Evolutionary conservation across 2,888 invertebrate species (phyloP), one percentile per base, ranked within the genome.

Genomic region (Philereme transversata): DNA sequence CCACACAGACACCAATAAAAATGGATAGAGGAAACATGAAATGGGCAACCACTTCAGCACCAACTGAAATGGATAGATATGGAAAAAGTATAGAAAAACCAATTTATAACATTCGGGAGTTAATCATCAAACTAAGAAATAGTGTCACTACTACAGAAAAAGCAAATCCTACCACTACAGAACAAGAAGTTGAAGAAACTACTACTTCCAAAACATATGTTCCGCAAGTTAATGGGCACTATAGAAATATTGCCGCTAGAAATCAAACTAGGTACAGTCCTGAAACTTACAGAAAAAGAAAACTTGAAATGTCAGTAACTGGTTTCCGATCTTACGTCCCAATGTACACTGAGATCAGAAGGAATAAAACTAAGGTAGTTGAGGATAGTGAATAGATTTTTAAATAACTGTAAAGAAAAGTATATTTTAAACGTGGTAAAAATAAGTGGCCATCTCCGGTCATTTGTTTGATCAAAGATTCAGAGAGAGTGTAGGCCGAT

Each of bases 201-300:
- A 77, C 78, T 5, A 77, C 75, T 43, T 65, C 68, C 35, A 76
- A 77, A 62, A 87, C 84, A 0, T 88, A 87, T 53, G 86, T 88
- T 22, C 90, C 89, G 4, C 89, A 86, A 73, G 84, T 87, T 51
- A 92, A 91, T 64, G 89, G 91, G 8, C 92, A 91, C 69, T 88
- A 89, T 50, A 81, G 90, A 73, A 87, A 79, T 64, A 72, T 83
- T 9, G 4, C 53, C n/a, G 51, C 54, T 8, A 73, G 71, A 63
- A 79, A 73, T 48, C 80, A 78, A 50, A 73, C 70, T 45, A 76
- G 78, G 57, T 74, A 75, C 36, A 82, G 77, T 64, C 71, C 81
- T 33, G 85, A 86, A 64, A 78, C 60, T 52, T 81, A 84, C 62
- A 83, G 85, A 64, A 88, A 84, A 63, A 83, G 81, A 49, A 80